Base-by-base conservation (phyloP, 92 coral and sea anemone genomes). In the Blastomussa wellsi region DNA sequence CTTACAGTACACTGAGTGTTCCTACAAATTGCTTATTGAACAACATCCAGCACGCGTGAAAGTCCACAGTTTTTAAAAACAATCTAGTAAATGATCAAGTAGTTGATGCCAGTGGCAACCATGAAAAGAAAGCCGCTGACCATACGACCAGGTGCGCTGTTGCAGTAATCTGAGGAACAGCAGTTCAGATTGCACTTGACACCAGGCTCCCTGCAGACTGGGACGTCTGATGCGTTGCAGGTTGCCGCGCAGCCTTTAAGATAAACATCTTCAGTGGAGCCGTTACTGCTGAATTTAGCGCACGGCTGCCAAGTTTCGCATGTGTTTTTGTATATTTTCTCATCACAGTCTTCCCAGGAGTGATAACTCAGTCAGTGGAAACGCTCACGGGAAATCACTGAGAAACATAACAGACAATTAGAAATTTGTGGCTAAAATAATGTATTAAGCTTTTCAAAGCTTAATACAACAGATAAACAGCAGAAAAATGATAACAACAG, bases 371-470 rank as follows among this genome's bases (percentile, higher is more conserved):
- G 6, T 20, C 80, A 76, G 29, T 48, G 39, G 13, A 16, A 76
- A 32, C 80, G 51, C 51, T 76, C 39, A 49, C 80, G 80, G 64
- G 80, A 49, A 29, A 76, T 15, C 80, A 76, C 80, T 76, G 66
- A 17, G 28, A 32, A 26, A 29, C n/a, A 1, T 7, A 26, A 4
- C 17, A n/a, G n/a, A 57, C 20, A 22, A 2, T 57, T 19, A n/a
- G n/a, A n/a, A n/a, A n/a, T n/a, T n/a, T n/a, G n/a, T n/a, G n/a
- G n/a, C n/a, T n/a, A n/a, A n/a, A n/a, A n/a, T n/a, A n/a, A n/a
- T n/a, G n/a, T n/a, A n/a, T n/a, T n/a, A n/a, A n/a, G n/a, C n/a
- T n/a, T n/a, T n/a, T n/a, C n/a, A n/a, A n/a, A n/a, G n/a, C n/a
- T n/a, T n/a, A n/a, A n/a, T n/a, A n/a, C n/a, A n/a, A n/a, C n/a